Conservation (phyloP, 1,140 invertebrate genomes). For the Sipha flava region DNA sequence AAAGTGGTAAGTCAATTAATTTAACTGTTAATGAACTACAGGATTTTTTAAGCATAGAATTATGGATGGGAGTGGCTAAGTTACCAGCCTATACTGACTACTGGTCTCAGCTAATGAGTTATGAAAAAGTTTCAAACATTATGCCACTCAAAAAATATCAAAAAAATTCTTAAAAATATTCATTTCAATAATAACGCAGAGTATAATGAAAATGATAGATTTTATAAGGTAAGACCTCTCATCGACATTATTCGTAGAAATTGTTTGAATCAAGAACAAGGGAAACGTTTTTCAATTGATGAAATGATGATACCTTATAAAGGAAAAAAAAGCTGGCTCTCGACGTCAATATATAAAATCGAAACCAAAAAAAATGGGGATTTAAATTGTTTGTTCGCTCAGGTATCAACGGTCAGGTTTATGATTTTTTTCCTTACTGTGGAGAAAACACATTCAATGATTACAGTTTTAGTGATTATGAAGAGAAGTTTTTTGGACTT, state of each 20-base stretch:
- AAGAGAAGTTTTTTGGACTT: conserved; percentile 10
- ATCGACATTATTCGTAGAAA: conserved; percentile 40
- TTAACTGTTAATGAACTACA: conserved; percentile 35
- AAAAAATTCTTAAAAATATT: conserved; percentile 37
- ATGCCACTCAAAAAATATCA: conserved; percentile 41
- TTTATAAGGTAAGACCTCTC: conserved; percentile 41
- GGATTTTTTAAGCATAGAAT: conserved; percentile 37
- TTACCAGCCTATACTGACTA: conserved; percentile 36
- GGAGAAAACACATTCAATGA: conserved; percentile 19
- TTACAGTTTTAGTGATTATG: background rate
- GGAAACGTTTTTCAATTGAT: conserved; percentile 40
- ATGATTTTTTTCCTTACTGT: conserved; percentile 43
- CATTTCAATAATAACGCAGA: conserved; percentile 40
- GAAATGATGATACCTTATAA: conserved; percentile 47
- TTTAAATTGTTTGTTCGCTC: conserved; percentile 44
- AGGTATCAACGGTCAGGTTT: conserved; percentile 41
- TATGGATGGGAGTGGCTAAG: conserved; percentile 36
- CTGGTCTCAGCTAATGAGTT: conserved; percentile 37
- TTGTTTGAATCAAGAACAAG: conserved; percentile 41
- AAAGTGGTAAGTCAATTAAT: conserved; percentile 14
- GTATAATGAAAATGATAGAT: conserved; percentile 40
- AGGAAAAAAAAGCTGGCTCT: conserved; percentile 42
- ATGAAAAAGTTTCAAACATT: conserved; percentile 38
- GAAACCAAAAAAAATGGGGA: conserved; percentile 43
- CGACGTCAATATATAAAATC: conserved; percentile 42